Percentiles rank a stretch among this genome's conserved stretches.
These are phyloP conservation scores for Mythimna pallens DNA, from an alignment of 2,888 invertebrate genomes.

Conservation along the genomic window DNA sequence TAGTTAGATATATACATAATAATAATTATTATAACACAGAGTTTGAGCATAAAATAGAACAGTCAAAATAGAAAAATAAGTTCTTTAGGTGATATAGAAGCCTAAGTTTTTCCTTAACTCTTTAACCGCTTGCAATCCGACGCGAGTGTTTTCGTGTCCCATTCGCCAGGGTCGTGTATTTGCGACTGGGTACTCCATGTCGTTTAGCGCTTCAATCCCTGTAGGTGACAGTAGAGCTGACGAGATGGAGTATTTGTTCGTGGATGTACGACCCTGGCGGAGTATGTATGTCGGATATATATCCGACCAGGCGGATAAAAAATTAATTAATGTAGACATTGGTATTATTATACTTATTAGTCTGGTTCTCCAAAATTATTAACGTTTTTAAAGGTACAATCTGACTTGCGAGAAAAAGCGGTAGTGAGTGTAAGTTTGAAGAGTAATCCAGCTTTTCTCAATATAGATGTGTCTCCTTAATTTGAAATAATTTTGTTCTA, in stretches of 20 bases:
- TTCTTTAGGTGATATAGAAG: neutral
- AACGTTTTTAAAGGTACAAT: slow-evolving; percentile 53
- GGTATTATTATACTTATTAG: neutral
- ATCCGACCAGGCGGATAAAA: neutral
- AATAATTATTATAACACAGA: neutral
- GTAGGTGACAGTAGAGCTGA: too few relatives aligned
- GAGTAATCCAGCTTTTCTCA: slow-evolving; percentile 34
- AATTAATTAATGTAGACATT: slow-evolving; percentile 3
- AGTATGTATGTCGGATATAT: too few relatives aligned
- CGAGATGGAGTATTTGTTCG: too few relatives aligned
- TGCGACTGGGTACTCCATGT: too few relatives aligned
- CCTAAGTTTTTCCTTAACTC: neutral
- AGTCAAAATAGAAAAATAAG: neutral
- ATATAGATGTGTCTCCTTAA: slow-evolving; percentile 42
- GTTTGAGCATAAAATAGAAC: neutral
- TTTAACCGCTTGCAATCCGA: too few relatives aligned
- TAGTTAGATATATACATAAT: neutral
- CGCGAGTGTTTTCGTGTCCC: too few relatives aligned
- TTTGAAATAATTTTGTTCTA: slow-evolving; percentile 23
- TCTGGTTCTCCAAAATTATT: slow-evolving; percentile 39
- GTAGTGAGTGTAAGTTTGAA: slow-evolving; percentile 50
- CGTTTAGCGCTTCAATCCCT: too few relatives aligned
- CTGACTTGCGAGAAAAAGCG: slow-evolving; percentile 49
- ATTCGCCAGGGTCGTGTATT: too few relatives aligned
- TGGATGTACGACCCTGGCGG: neutral